These are phyloP conservation scores for Hydrotaea cyrtoneurina DNA, from an alignment of 2,888 invertebrate genomes.

Conservation along the genomic window DNA sequence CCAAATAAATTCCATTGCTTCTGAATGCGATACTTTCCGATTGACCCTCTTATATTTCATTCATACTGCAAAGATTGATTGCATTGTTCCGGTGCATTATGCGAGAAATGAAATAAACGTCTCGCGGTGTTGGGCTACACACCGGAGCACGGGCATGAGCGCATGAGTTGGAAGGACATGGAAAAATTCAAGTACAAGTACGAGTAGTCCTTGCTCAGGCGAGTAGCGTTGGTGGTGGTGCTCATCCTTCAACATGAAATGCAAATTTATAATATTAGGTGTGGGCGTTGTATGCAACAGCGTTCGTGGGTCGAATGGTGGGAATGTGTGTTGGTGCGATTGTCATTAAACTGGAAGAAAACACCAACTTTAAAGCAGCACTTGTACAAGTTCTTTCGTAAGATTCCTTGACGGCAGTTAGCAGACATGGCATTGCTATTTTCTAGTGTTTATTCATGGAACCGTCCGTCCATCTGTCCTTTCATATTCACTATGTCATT, in stretches of 20 bases:
- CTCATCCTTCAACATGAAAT: neutral
- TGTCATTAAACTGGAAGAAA: neutral
- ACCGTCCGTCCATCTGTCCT: too few species aligned
- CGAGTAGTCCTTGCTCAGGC: neutral
- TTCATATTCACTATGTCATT: slow-evolving; percentile 50
- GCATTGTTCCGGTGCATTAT: slow-evolving; percentile 4
- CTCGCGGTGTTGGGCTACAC: neutral
- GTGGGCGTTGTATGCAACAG: slow-evolving; percentile 9
- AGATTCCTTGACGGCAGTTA: neutral
- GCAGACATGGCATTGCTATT: too few species aligned
- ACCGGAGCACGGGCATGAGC: neutral
- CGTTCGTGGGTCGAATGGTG: neutral
- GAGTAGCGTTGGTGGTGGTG: neutral
- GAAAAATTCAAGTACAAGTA: neutral
- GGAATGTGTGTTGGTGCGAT: neutral
- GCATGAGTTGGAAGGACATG: neutral
- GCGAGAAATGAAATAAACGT: neutral
- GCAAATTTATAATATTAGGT: slow-evolving; percentile 6
- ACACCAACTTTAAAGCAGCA: slow-evolving; percentile 22
- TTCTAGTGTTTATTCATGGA: too few species aligned
- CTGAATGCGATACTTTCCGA: too few species aligned
- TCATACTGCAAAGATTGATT: slow-evolving; percentile 42
- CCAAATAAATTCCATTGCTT: too few species aligned
- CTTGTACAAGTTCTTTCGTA: neutral
- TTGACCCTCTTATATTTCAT: too few species aligned